Percentiles rank a stretch among this genome's conserved stretches.
These are phyloP conservation scores for Reinhardtius hippoglossoides DNA, from an alignment of 2,113 vertebrate genomes.

Conservation along the genomic window DNA sequence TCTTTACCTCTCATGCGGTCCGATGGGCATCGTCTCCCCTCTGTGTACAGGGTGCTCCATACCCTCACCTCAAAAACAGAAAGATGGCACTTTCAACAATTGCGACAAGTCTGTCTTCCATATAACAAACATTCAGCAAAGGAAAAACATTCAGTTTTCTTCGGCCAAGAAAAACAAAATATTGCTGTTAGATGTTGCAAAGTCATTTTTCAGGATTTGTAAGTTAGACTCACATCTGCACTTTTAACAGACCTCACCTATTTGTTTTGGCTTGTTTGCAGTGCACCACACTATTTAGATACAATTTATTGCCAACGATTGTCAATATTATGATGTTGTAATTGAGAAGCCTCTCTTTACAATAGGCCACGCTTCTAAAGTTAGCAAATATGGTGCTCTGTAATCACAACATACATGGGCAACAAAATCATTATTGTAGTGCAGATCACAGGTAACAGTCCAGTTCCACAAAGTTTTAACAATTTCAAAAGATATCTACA, in stretches of 20 bases:
- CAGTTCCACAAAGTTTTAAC: background rate
- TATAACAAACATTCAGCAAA: background rate
- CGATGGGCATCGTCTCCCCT: slow-evolving; percentile 87
- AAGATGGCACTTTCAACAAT: slow-evolving; percentile 9
- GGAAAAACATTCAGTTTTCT: background rate
- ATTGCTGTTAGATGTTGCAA: background rate
- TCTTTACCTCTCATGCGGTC: slow-evolving; percentile 87
- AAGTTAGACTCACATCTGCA: background rate
- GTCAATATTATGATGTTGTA: too few species aligned
- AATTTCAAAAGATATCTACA: background rate
- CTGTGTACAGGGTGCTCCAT: slow-evolving; percentile 89
- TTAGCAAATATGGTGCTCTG: background rate
- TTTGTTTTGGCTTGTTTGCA: background rate
- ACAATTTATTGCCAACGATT: background rate
- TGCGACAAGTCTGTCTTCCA: background rate
- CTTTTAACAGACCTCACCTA: background rate
- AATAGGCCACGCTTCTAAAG: background rate
- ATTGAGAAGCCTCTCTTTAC: too few species aligned
- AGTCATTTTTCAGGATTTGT: background rate
- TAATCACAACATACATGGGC: background rate
- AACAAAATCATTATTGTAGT: background rate
- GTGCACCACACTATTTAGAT: background rate
- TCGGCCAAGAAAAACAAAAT: background rate
- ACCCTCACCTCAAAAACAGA: slow-evolving; percentile 73
- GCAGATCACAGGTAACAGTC: background rate